Base-by-base conservation (phyloP, 2,797 vertebrate genomes). In the Leucoraja ocellata region DNA sequence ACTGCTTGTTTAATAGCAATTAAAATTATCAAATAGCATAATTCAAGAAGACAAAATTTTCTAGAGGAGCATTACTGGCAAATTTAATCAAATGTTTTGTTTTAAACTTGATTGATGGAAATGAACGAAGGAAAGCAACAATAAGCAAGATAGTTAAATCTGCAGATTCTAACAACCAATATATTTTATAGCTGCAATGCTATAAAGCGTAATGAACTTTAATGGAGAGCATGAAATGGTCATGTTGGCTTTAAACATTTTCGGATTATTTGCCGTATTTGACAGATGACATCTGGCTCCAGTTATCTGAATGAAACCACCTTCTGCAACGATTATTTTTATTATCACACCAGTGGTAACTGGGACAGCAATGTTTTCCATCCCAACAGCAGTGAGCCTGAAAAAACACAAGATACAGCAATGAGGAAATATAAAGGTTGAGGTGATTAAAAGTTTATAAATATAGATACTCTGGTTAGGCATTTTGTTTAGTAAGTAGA, bases 331-430 rank as follows among this genome's bases (percentile, higher is more conserved):
- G 4, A 4, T 58, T 4, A 4, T 2, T 14, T 14, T 1, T 58
- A 2, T 2, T 21, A 68, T 68, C n/a, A 76, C 90, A 92, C 4
- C 1, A 2, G 90, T 92, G 71, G 39, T 54, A n/a, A 13, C 2
- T 13, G 6, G 90, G 90, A 39, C 90, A 92, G 71, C 90, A 92
- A 13, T 73, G 68, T 23, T 23, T 23, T 16, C 25, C 25, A 28
- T 92, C 90, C 39, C 25, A 54, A 21, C 90, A 92, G 13, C 90
- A 92, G 36, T 92, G 71, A 74, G 36, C 90, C 90, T 92, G 71
- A 73, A 6, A 73, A 92, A 92, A 58, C 76, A 3, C 71, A 92
- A 5, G 14, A 28, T 54, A 92, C 16, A 92, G 4, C 36, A 92
- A 14, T 92, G 61, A 18, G n/a, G 73, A 25, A 76, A 91, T 54